These are phyloP conservation scores for Hedya salicella DNA, from an alignment of 2,888 invertebrate species.

Conservation along the genomic window DNA sequence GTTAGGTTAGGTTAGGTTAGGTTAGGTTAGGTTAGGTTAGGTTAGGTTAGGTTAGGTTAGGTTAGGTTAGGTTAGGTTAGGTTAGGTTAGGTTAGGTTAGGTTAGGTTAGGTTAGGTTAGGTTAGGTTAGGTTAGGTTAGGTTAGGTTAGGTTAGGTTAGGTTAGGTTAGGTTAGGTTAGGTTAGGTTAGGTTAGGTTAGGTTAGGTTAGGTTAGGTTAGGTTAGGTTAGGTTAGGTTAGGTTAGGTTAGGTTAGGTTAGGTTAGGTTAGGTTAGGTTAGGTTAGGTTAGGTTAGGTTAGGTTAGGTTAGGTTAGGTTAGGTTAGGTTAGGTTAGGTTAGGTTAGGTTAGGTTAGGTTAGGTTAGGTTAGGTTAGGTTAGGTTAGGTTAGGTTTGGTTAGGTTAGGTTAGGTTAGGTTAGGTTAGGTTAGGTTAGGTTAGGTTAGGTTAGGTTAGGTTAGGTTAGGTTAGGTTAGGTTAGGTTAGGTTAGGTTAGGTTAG, in stretches of 20 bases:
- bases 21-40: slow-evolving; percentile 26
- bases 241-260: slow-evolving; percentile 26
- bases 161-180: slow-evolving; percentile 26
- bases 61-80: slow-evolving; percentile 26
- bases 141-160: slow-evolving; percentile 26
- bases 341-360: slow-evolving; percentile 23
- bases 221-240: slow-evolving; percentile 26
- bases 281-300: slow-evolving; percentile 25
- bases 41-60: slow-evolving; percentile 25
- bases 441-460: slow-evolving; percentile 21
- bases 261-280: slow-evolving; percentile 26
- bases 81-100: slow-evolving; percentile 26
- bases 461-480: slow-evolving; percentile 17
- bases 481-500: slow-evolving; percentile 17
- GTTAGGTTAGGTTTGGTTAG: slow-evolving; percentile 22
- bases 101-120: slow-evolving; percentile 26
- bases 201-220: slow-evolving; percentile 26
- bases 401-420: slow-evolving; percentile 23
- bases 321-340: slow-evolving; percentile 24
- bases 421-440: slow-evolving; percentile 23
- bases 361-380: slow-evolving; percentile 23
- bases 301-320: slow-evolving; percentile 26
- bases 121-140: slow-evolving; percentile 26
- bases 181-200: slow-evolving; percentile 26
- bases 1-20: slow-evolving; percentile 26